Percentiles rank a stretch among this genome's conserved stretches.
phyloP scores from a whole-genome alignment of 1,140 invertebrate genomes.

The Coptotermes formosanus region DNA sequence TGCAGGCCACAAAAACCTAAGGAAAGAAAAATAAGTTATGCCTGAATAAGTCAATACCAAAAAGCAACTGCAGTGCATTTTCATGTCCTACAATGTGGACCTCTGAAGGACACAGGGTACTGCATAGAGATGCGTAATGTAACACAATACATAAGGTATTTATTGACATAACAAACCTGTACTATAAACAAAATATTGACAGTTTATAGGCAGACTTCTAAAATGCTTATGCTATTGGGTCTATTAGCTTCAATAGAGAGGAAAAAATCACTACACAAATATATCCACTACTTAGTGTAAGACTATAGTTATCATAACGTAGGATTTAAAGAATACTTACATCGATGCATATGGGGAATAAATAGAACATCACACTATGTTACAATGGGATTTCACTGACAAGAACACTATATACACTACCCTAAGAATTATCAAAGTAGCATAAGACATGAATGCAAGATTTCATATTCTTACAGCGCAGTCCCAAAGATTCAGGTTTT shows the following conservation, averaged over 20 bases:
- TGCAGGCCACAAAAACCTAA: too few relatives aligned
- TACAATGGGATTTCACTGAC: constrained; percentile 1
- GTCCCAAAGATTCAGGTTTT: too few relatives aligned
- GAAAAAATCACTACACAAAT: not conserved
- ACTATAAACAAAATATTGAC: constrained; percentile 1
- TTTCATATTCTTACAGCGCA: too few relatives aligned
- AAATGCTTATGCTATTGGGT: not conserved
- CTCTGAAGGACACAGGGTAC: not conserved
- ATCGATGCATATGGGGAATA: not conserved
- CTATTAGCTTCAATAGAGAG: not conserved
- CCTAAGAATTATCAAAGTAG: not conserved
- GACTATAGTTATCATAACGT: not conserved
- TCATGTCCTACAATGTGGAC: too few relatives aligned
- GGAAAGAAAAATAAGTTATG: too few relatives aligned
- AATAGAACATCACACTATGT: constrained; percentile 12
- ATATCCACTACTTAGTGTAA: not conserved
- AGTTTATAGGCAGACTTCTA: not conserved
- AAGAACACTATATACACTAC: not conserved
- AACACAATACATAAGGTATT: not conserved
- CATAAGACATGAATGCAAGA: not conserved
- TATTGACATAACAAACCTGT: not conserved
- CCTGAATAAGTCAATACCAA: too few relatives aligned
- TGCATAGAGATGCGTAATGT: too few relatives aligned
- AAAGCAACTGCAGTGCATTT: too few relatives aligned
- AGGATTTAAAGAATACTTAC: not conserved